Conservation (phyloP, 2,113 vertebrate genomes). For the Microcebus griseorufus region DNA sequence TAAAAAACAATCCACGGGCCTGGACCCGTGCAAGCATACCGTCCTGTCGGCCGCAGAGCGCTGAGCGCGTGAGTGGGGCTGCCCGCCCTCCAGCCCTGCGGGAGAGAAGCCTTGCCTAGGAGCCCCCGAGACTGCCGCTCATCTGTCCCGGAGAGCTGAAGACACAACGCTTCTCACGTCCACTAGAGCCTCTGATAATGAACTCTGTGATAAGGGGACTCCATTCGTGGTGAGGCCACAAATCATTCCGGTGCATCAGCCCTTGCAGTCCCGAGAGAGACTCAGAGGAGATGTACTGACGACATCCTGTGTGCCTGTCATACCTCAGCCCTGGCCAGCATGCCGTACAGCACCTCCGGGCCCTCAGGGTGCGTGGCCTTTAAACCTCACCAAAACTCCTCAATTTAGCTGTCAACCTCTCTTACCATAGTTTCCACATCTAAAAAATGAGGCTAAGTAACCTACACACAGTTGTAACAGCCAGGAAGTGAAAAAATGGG, state of each 20-base stretch:
- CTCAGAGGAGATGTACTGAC: constrained; percentile 4
- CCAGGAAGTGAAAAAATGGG: background rate
- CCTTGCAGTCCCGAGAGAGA: background rate
- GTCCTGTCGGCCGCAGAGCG: background rate
- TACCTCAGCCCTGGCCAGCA: background rate
- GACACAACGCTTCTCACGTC: constrained; percentile 51
- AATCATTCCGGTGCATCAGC: background rate
- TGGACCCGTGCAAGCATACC: background rate
- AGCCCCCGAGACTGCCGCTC: constrained; percentile 21
- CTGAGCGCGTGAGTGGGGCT: background rate
- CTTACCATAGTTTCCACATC: background rate
- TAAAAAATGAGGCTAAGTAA: background rate
- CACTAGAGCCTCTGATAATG: constrained; percentile 57
- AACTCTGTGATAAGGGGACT: constrained; percentile 52
- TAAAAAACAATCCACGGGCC: background rate
- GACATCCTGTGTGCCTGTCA: background rate
- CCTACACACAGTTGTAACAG: background rate
- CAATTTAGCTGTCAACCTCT: background rate
- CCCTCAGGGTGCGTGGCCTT: background rate
- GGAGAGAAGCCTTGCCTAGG: background rate
- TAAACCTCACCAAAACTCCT: background rate
- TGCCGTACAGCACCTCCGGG: accelerated
- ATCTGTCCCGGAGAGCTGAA: constrained; percentile 43
- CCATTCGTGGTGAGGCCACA: constrained; percentile 41
- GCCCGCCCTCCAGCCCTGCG: background rate